Evolutionary conservation across 2,797 vertebrate species (phyloP).

Genomic region (Dipus sagitta): DNA sequence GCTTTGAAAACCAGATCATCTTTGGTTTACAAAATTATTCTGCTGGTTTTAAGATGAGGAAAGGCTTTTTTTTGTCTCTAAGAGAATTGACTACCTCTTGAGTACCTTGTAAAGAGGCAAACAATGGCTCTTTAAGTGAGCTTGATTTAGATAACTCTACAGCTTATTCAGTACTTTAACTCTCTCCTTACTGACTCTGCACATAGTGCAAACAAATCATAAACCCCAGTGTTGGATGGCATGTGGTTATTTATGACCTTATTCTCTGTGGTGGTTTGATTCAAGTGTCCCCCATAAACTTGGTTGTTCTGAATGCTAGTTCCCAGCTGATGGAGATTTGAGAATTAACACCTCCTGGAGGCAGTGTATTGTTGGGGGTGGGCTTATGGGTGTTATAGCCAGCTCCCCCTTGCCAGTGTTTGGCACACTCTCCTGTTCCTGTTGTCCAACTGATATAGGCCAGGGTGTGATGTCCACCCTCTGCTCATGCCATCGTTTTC

Average conservation of each 20-base stretch:
- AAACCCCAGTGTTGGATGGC: background rate
- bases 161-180: slow-evolving; percentile 49
- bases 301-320: no score
- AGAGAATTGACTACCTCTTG: slow-evolving; percentile 45
- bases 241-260: background rate
- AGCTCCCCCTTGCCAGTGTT: no score
- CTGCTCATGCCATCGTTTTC: no score
- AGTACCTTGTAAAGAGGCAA: slow-evolving; percentile 54
- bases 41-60: slow-evolving; percentile 63
- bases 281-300: no score
- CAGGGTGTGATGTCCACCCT: no score
- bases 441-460: no score
- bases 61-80: slow-evolving; percentile 42
- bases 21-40: slow-evolving; percentile 50
- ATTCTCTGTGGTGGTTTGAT: background rate
- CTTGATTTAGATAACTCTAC: slow-evolving; percentile 67
- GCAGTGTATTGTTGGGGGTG: no score
- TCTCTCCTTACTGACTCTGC: slow-evolving; percentile 20
- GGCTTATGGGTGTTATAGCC: no score
- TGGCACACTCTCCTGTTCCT: no score
- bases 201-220: background rate
- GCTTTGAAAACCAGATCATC: slow-evolving; percentile 60
- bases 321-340: no score
- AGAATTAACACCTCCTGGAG: no score
- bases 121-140: slow-evolving; percentile 49